Percentiles rank a stretch among this genome's conserved stretches.
Evolutionary conservation across 2,797 vertebrate genomes (phyloP).

Genomic region (Tapirus indicus): DNA sequence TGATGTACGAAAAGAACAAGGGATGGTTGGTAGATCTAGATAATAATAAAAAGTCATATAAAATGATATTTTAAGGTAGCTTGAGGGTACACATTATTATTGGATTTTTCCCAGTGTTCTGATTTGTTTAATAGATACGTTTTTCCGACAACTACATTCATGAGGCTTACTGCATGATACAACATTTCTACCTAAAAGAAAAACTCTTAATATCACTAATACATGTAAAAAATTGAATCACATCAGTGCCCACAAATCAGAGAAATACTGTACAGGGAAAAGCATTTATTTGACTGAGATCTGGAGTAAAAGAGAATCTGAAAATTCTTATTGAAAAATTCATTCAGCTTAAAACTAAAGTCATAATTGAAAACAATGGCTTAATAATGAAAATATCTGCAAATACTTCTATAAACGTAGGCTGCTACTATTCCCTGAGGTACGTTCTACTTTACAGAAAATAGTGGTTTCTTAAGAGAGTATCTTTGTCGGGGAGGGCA

Average conservation of each 20-base stretch:
- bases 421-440: not conserved
- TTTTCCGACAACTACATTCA: not conserved
- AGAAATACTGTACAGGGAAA: not conserved
- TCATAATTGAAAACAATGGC: not conserved
- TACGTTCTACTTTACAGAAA: not conserved
- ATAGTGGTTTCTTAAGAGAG: not conserved
- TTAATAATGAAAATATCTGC: not conserved
- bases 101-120: not conserved
- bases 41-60: constrained; percentile 27
- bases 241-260: not conserved
- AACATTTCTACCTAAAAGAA: not conserved
- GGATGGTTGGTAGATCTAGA: not conserved
- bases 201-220: not conserved
- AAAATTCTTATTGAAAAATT: constrained; percentile 23
- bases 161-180: not conserved
- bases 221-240: not conserved
- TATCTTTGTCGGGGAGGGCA: not conserved
- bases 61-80: constrained; percentile 19
- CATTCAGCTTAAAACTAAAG: constrained; percentile 62
- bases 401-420: not conserved
- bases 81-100: not conserved
- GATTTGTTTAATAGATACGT: not conserved
- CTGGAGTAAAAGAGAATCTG: not conserved
- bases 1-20: constrained; percentile 1
- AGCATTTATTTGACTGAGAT: not conserved